phyloP scores from a whole-genome alignment of 2,113 vertebrate genomes.

The Edolisoma coerulescens region DNA sequence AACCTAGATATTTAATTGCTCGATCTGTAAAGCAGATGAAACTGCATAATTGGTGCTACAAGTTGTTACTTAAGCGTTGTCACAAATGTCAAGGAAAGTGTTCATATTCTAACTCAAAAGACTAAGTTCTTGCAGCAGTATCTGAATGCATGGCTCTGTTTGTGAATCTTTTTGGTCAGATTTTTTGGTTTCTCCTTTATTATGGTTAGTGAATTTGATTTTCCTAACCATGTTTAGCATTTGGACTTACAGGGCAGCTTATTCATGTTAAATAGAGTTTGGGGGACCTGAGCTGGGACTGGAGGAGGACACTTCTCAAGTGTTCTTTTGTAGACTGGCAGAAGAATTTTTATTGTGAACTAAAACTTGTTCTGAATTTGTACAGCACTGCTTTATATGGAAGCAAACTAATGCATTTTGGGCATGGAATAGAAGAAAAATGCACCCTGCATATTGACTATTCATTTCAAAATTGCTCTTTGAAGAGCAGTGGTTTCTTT shows the following conservation, averaged over 20 bases:
- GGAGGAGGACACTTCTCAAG: not conserved
- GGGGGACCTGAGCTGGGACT: not conserved
- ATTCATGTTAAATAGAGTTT: not conserved
- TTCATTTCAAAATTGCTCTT: not conserved
- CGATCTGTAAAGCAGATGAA: conserved; percentile 20
- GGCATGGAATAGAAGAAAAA: not conserved
- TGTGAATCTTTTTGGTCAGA: not conserved
- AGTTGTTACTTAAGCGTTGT: not conserved
- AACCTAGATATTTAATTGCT: not conserved
- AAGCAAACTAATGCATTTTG: not conserved
- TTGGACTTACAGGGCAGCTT: not conserved
- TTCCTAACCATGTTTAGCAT: fast-evolving
- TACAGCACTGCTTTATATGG: not conserved
- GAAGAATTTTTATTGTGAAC: not conserved
- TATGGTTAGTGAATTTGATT: not conserved
- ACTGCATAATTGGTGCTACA: not conserved
- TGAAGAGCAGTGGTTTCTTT: not conserved
- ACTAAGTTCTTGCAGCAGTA: not conserved
- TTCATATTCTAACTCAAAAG: not conserved
- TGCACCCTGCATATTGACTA: not conserved
- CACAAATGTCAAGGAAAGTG: not conserved
- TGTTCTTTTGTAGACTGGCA: not conserved
- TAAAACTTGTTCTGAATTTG: not conserved
- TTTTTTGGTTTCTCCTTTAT: not conserved
- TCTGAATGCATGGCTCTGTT: not conserved